Evolutionary conservation across 37 sponge, comb jelly and placozoan genomes (phyloP).

Genomic region (Halichondria panicea): DNA sequence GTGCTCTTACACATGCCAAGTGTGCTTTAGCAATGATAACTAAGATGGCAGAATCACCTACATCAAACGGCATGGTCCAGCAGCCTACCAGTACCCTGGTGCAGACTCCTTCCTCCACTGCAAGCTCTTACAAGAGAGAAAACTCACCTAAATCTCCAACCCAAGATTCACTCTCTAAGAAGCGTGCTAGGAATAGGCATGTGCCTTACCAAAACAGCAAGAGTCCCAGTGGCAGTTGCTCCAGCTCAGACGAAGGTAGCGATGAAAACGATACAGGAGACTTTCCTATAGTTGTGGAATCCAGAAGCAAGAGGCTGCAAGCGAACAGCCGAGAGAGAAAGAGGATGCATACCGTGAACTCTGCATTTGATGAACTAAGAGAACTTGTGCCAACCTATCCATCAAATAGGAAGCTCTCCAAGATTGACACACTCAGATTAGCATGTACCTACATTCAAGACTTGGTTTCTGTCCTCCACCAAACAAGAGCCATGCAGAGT

Average conservation of each 20-base stretch:
- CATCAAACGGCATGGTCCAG: neutral
- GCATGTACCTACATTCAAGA: conserved; percentile 89
- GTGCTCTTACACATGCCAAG: too few relatives aligned
- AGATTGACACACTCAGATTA: conserved; percentile 85
- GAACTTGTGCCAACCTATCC: conserved; percentile 90
- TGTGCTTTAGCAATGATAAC: neutral
- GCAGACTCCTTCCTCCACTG: neutral
- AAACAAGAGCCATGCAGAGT: conserved; percentile 19
- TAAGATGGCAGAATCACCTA: conserved; percentile 14
- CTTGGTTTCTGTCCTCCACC: conserved; percentile 57
- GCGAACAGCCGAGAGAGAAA: conserved; percentile 88
- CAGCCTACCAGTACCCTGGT: neutral
- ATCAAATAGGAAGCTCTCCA: conserved; percentile 90
- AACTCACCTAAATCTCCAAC: conserved; percentile 17
- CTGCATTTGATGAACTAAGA: conserved; percentile 86
- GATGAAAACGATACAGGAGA: conserved; percentile 24
- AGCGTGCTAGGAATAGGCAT: conserved; percentile 13
- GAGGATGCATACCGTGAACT: conserved; percentile 92
- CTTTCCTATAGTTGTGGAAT: neutral
- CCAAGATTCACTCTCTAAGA: conserved; percentile 3
- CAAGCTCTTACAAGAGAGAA: neutral
- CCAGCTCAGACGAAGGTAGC: conserved; percentile 45
- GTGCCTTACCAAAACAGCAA: conserved; percentile 19
- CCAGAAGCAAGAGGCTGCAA: conserved; percentile 43
- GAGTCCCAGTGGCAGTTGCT: conserved; percentile 37